Conservation (phyloP, 2,888 invertebrate species). For the Brachynemurus nebulosus region DNA sequence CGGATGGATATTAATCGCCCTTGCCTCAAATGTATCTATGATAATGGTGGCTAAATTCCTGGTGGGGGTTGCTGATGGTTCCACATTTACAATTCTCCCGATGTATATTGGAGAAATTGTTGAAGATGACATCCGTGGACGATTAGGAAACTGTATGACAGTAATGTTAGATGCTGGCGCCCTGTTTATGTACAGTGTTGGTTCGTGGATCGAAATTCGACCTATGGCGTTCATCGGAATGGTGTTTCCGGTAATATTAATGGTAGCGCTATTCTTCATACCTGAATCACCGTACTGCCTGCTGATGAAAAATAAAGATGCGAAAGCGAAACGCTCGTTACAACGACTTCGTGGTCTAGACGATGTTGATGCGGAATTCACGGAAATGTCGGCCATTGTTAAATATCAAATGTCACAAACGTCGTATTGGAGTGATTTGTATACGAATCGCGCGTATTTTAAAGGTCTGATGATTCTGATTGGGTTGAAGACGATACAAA, state of each 20-base stretch:
- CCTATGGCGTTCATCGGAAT: slow-evolving; percentile 41
- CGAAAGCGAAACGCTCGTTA: slow-evolving; percentile 38
- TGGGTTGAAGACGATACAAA: slow-evolving; percentile 27
- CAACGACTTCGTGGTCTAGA: slow-evolving; percentile 40
- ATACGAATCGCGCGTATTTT: slow-evolving; percentile 41
- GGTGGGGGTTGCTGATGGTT: slow-evolving; percentile 41
- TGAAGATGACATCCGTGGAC: slow-evolving; percentile 39
- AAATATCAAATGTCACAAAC: slow-evolving; percentile 35
- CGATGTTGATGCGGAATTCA: slow-evolving; percentile 35
- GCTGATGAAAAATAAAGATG: slow-evolving; percentile 29
- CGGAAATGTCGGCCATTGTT: slow-evolving; percentile 25
- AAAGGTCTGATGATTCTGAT: slow-evolving; percentile 43
- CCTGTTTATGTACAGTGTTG: slow-evolving; percentile 45
- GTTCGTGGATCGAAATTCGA: slow-evolving; percentile 42
- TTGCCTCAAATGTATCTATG: neutral
- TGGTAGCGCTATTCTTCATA: slow-evolving; percentile 42
- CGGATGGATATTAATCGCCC: slow-evolving; percentile 7
- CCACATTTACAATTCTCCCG: slow-evolving; percentile 31
- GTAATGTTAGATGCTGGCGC: slow-evolving; percentile 40
- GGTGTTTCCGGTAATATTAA: slow-evolving; percentile 40
- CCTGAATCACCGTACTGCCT: slow-evolving; percentile 50
- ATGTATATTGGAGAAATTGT: slow-evolving; percentile 47
- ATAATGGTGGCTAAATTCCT: slow-evolving; percentile 26
- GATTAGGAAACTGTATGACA: slow-evolving; percentile 44
- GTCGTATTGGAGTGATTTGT: slow-evolving; percentile 37